These are phyloP conservation scores for Pseudonaja textilis DNA, from an alignment of 2,113 vertebrate genomes.

Conservation along the genomic window DNA sequence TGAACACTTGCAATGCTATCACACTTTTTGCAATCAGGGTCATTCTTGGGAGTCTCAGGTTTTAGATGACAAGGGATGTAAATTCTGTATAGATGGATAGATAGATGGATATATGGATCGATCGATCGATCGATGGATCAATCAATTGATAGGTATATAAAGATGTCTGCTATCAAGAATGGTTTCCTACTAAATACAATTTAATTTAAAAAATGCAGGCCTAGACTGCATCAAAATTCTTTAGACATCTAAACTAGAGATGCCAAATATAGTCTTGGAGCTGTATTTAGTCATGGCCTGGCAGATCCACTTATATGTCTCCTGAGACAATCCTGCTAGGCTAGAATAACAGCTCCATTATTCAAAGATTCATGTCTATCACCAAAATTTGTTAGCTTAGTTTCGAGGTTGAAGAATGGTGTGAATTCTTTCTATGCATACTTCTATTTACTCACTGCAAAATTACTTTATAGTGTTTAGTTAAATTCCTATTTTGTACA, in stretches of 20 bases:
- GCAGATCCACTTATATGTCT: conserved; percentile 52
- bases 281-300: conserved; percentile 45
- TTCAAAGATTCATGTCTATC: conserved; percentile 46
- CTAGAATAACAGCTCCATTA: conserved; percentile 65
- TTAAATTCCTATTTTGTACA: conserved; percentile 45
- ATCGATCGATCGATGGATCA: background rate
- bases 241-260: conserved; percentile 17
- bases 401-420: conserved; percentile 63
- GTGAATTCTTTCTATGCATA: conserved; percentile 54
- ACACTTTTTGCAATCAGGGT: conserved; percentile 33
- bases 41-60: conserved; percentile 36
- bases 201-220: conserved; percentile 53
- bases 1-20: conserved; percentile 19
- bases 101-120: background rate
- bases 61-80: conserved; percentile 46
- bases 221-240: conserved; percentile 50
- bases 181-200: conserved; percentile 50
- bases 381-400: conserved; percentile 59
- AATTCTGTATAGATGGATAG: conserved; percentile 12
- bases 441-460: conserved; percentile 57
- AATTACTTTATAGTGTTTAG: conserved; percentile 60
- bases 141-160: background rate
- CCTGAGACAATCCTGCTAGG: conserved; percentile 53
- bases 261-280: conserved; percentile 37
- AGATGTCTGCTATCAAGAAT: conserved; percentile 41